Evolutionary conservation across 2,113 vertebrate species (phyloP).

Genomic region (Uria aalge): DNA sequence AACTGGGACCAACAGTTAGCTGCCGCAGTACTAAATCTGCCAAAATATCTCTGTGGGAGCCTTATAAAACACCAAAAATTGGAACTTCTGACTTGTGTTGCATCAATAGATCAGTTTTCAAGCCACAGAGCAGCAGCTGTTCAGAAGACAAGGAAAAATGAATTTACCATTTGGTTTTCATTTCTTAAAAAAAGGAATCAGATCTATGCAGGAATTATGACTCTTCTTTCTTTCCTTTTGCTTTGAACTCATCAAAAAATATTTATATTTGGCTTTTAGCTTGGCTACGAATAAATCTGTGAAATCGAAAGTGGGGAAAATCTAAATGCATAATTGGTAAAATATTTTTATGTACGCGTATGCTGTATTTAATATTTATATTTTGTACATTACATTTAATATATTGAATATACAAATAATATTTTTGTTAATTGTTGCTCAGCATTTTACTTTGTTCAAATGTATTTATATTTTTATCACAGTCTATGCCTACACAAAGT

Average conservation of each 20-base stretch:
- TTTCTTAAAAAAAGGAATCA: not conserved
- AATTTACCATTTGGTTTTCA: not conserved
- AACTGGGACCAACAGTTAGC: not conserved
- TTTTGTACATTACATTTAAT: not conserved
- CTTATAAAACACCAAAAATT: not conserved
- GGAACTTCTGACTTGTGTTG: not conserved
- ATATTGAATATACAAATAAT: not conserved
- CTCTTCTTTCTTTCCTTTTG: not conserved
- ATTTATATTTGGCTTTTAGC: not conserved
- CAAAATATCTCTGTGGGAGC: not conserved
- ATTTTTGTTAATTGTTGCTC: not conserved
- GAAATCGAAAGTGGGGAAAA: not conserved
- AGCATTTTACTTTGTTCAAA: not conserved
- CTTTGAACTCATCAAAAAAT: not conserved
- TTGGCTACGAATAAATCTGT: not conserved
- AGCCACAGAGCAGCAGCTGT: not conserved
- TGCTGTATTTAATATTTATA: not conserved
- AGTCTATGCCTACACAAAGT: not conserved
- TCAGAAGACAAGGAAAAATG: not conserved
- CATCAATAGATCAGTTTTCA: not conserved
- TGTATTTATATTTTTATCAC: not conserved
- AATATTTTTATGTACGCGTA: not conserved
- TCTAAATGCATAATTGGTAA: not conserved
- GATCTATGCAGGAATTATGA: not conserved
- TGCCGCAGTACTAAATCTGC: not conserved